These are phyloP conservation scores for Amphiura filiformis DNA, from an alignment of 35 echinoderm and acorn worm genomes.

Conservation along the genomic window DNA sequence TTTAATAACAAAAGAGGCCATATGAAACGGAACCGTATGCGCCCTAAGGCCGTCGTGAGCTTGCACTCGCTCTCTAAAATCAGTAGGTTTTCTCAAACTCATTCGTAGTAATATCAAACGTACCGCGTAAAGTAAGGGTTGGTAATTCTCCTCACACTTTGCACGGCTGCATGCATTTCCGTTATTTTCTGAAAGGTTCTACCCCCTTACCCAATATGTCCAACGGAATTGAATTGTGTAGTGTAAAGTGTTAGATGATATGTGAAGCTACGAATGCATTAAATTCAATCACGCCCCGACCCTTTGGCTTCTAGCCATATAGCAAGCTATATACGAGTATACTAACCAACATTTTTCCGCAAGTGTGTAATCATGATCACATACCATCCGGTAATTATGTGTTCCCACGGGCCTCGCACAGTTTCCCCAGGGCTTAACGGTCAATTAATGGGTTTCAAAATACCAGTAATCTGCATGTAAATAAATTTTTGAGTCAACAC, in stretches of 20 bases:
- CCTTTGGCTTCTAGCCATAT: too few relatives aligned
- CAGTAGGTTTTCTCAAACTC: background rate
- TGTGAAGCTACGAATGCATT: background rate
- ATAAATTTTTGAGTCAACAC: background rate
- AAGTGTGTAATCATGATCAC: background rate
- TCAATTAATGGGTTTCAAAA: slow-evolving; percentile 13
- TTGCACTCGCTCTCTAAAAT: background rate
- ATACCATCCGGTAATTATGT: slow-evolving; percentile 4
- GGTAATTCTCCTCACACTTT: background rate
- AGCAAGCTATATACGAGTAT: too few relatives aligned
- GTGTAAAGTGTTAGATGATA: background rate
- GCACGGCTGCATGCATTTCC: background rate
- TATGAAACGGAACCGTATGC: background rate
- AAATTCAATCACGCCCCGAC: background rate
- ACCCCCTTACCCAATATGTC: background rate
- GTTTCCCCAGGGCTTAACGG: background rate
- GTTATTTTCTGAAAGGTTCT: background rate
- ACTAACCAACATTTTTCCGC: background rate
- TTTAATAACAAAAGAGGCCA: background rate
- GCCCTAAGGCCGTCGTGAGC: background rate
- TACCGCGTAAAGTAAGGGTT: background rate
- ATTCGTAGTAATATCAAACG: background rate
- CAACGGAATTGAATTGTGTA: background rate
- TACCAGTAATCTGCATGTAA: background rate
- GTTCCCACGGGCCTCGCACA: background rate